Conservation (phyloP, 2,113 vertebrate species). For the Meriones unguiculatus region DNA sequence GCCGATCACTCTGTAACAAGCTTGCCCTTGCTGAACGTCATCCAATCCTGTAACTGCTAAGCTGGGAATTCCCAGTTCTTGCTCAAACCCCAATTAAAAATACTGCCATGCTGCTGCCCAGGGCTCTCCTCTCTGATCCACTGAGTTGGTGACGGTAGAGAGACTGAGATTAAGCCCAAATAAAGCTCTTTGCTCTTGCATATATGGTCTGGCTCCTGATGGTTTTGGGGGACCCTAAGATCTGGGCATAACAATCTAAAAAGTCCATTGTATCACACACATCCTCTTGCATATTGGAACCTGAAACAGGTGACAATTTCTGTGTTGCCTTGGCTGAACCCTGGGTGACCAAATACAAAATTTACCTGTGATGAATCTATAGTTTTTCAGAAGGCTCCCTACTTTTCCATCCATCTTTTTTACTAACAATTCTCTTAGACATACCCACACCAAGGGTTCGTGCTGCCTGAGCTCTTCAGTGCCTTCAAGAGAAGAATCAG, state of each 20-base stretch:
- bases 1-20: no score
- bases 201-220: no score
- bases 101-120: no score
- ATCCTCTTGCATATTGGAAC: fast-evolving
- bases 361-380: background rate
- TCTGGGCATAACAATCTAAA: background rate
- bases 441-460: background rate
- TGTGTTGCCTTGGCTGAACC: background rate
- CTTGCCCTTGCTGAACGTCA: no score
- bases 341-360: background rate
- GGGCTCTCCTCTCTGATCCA: no score
- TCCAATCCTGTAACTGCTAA: no score
- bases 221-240: no score
- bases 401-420: background rate
- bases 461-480: background rate
- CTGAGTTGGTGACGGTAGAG: no score
- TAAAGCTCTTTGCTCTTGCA: no score
- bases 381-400: background rate
- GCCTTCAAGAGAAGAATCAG: background rate
- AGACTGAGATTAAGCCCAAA: no score
- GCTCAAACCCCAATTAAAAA: no score
- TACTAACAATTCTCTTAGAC: background rate
- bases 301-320: fast-evolving
- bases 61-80: no score
- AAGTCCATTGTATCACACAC: fast-evolving